A percentile compares a stretch with the other conserved stretches of the same genome.
Evolutionary conservation across 1,140 invertebrate genomes (phyloP).

Genomic region (Trissolcus basalis): DNA sequence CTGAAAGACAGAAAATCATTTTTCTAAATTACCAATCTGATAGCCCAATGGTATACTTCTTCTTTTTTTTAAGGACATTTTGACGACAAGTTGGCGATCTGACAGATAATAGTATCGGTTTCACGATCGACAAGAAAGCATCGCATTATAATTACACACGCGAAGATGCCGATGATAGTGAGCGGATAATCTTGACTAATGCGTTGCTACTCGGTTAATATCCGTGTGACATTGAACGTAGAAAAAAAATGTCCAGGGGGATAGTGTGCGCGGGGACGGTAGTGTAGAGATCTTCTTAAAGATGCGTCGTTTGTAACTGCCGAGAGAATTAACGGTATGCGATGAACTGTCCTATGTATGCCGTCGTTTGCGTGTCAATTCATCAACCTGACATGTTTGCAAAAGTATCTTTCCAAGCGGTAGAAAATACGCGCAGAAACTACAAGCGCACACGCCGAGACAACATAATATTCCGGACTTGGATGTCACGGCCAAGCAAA

Average conservation of each 20-base stretch:
- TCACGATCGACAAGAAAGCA: conserved; percentile 13
- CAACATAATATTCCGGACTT: conserved; percentile 57
- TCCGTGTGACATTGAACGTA: conserved; percentile 33
- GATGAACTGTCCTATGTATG: conserved; percentile 51
- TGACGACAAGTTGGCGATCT: too few relatives aligned
- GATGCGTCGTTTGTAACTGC: conserved; percentile 54
- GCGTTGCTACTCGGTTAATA: conserved; percentile 29
- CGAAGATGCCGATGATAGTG: conserved; percentile 31
- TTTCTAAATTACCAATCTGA: too few relatives aligned
- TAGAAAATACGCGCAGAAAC: conserved; percentile 35
- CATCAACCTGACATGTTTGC: conserved; percentile 56
- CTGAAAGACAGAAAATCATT: too few relatives aligned
- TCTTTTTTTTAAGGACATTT: too few relatives aligned
- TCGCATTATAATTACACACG: conserved; percentile 18
- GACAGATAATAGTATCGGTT: conserved; percentile 5
- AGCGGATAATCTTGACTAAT: conserved; percentile 46
- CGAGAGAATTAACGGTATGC: conserved; percentile 58
- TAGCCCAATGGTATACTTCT: too few relatives aligned
- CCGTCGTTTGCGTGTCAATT: conserved; percentile 61
- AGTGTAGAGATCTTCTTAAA: conserved; percentile 49
- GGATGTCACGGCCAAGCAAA: conserved; percentile 33
- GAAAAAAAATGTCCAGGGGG: conserved; percentile 16
- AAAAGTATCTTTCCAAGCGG: conserved; percentile 50
- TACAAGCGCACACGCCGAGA: conserved; percentile 24
- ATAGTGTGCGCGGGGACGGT: conserved; percentile 8